Base-by-base conservation (phyloP, 2,888 invertebrate genomes). In the Halocaridina rubra region DNA sequence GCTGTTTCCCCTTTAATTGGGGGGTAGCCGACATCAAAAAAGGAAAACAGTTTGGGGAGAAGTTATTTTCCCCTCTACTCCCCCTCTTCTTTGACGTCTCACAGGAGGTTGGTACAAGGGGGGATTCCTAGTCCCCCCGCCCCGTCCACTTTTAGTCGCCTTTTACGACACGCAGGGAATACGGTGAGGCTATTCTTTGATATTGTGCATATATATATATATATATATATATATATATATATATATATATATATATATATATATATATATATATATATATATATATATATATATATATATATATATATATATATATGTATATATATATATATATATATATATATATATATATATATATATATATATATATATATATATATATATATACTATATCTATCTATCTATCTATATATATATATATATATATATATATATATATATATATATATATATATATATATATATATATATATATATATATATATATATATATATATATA, bases 361-460 rank as follows among this genome's bases (percentile, higher is more conserved):
- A 32, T 71, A 32, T 71, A 32, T 71, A 71, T 71, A 71, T 71
- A 71, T 71, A 71, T 77, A 59, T 77, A 61, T 77, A 61, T 77
- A 61, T 77, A 61, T 77, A 61, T n/a, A n/a, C n/a, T 71, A 71
- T 71, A 71, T 71, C 30, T 71, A 71, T 77, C 29, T 77, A 61
- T 77, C 30, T 77, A 61, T 77, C 30, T 77, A 61, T 77, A 61
- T 77, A 61, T 77, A 61, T 77, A 61, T 77, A 61, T 77, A 61
- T 77, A 61, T 77, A 61, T 77, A 32, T 61, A 61, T 59, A 61
- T 77, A 13, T 13, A 10, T 46, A 13, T 16, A 13, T 16, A 13
- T 1, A 13, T 16, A 53, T 53, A 29, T 16, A 3, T 0, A 29
- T 16, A 0, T 16, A 29, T 27, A 67, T 67, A 29, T 64, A 8